These are phyloP conservation scores for Calephelis nemesis DNA, from an alignment of 1,140 invertebrate species.

Conservation along the genomic window DNA sequence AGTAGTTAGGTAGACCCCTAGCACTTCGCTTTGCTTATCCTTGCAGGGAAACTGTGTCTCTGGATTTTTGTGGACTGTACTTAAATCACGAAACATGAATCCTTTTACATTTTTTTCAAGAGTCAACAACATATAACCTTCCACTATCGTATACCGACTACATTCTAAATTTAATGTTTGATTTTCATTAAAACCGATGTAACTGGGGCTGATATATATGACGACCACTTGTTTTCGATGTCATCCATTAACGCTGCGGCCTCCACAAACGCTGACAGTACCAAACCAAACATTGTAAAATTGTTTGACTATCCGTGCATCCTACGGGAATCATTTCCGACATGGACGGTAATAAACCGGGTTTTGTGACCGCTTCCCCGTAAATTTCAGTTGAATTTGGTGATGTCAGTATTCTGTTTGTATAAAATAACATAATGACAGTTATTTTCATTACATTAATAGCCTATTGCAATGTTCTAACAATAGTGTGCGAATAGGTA, in stretches of 20 bases:
- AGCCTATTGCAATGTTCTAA: too few relatives aligned
- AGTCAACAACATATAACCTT: too few relatives aligned
- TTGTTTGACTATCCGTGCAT: background rate
- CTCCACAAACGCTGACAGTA: constrained; percentile 2
- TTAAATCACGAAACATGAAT: too few relatives aligned
- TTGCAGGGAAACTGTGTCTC: too few relatives aligned
- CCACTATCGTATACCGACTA: too few relatives aligned
- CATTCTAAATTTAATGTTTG: too few relatives aligned
- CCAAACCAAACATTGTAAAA: constrained; percentile 9
- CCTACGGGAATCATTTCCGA: background rate
- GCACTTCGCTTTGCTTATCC: too few relatives aligned
- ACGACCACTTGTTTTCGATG: constrained; percentile 6
- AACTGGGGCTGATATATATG: background rate
- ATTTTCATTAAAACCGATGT: background rate
- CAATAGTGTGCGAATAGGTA: too few relatives aligned
- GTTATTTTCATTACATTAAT: too few relatives aligned
- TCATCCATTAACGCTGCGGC: background rate
- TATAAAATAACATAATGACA: background rate
- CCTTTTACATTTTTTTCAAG: too few relatives aligned
- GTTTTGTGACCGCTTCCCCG: background rate
- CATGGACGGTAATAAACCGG: background rate
- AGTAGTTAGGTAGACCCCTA: too few relatives aligned
- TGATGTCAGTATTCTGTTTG: background rate
- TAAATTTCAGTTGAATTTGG: background rate
- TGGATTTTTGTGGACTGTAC: too few relatives aligned